Base-by-base conservation (phyloP, 2,888 invertebrate genomes). In the Acanthosepion esculentum region DNA sequence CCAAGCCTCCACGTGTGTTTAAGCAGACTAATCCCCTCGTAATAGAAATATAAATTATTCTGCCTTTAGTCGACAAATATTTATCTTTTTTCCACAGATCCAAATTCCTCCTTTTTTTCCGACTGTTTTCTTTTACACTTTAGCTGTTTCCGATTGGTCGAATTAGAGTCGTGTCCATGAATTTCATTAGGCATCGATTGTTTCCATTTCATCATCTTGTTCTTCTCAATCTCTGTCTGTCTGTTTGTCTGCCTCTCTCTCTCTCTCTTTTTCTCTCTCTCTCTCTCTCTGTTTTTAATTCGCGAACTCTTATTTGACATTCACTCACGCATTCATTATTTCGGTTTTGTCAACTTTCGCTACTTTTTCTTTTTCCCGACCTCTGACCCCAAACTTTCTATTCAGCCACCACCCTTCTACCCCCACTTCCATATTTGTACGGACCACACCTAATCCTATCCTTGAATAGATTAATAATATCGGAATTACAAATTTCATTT, bases 21-120 rank as follows among this genome's bases (percentile, higher is more conserved):
- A 78, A 78, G 78, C 8, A 78, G 78, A 78, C 29, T 78, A 78
- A 78, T 78, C 78, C 78, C 29, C 78, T 78, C 78, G 29, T 78
- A 78, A 78, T 78, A 78, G 78, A 78, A 78, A 78, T 78, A 78
- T 78, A 78, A 78, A 78, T 78, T 78, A 78, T 78, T 78, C 78
- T n/a, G 29, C n/a, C n/a, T 78, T 78, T 78, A 78, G 78, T 78
- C 18, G 78, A 78, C 78, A 78, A 78, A 78, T 78, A 78, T 78
- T 78, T 78, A 78, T 78, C 78, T 78, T 78, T 78, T 78, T 29
- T 12, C 78, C 29, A 78, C 78, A 78, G 78, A 78, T n/a, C 78
- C n/a, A 8, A 78, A 78, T 78, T 78, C 8, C n/a, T 8, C 20
- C 20, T 20, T 78, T 78, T 3, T 78, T n/a, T n/a, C 26, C 29